Percentiles rank a stretch among this genome's conserved stretches.
Conservation (phyloP, 2,797 vertebrate genomes). For the Danio tinwini region DNA sequence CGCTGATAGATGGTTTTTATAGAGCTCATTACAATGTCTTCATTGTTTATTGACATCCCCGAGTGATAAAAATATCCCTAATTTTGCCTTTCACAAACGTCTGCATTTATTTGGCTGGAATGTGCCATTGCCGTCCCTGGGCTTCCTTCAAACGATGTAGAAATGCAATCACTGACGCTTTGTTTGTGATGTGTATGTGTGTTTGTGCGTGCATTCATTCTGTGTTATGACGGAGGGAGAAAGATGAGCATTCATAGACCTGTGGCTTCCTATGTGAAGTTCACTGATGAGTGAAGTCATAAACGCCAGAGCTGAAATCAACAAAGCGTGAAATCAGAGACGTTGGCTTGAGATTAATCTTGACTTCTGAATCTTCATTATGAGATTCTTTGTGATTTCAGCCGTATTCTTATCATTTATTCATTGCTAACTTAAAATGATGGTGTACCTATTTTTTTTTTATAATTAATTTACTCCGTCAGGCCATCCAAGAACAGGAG, state of each 20-base stretch:
- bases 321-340: constrained; percentile 5
- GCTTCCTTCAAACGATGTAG: constrained; percentile 60
- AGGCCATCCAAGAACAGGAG: no score
- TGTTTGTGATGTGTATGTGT: constrained; percentile 62
- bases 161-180: constrained; percentile 63
- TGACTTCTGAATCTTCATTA: background rate
- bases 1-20: constrained; percentile 73
- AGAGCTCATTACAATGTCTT: constrained; percentile 73
- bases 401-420: background rate
- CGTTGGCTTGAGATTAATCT: background rate
- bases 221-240: constrained; percentile 49
- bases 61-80: constrained; percentile 57
- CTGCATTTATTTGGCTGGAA: constrained; percentile 72
- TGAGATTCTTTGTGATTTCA: background rate
- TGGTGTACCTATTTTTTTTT: no score
- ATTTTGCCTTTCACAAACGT: constrained; percentile 64
- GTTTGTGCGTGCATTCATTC: constrained; percentile 66
- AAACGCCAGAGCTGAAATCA: constrained; percentile 14
- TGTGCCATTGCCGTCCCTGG: constrained; percentile 67
- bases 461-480: no score
- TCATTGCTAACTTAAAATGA: background rate
- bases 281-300: background rate
- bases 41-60: constrained; percentile 63
- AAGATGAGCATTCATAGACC: constrained; percentile 57
- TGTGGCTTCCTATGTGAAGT: constrained; percentile 38